Conservation (phyloP, 1,140 invertebrate species). For the Micrasema longulum region DNA sequence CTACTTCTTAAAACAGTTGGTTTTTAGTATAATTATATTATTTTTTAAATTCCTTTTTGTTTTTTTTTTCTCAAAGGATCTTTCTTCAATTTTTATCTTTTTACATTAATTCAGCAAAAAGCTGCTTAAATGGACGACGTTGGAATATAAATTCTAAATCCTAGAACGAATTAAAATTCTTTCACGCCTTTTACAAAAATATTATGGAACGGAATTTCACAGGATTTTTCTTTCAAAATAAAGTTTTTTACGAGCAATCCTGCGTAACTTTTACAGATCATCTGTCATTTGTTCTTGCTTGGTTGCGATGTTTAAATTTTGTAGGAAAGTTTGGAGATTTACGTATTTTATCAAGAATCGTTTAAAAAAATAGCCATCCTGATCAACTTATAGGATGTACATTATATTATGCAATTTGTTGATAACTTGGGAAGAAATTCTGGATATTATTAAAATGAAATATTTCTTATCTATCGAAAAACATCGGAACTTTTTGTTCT, state of each 20-base stretch:
- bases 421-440: too few species aligned
- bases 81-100: too few species aligned
- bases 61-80: too few species aligned
- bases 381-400: too few species aligned
- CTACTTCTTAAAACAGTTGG: too few species aligned
- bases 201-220: constrained; percentile 7
- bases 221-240: constrained; percentile 22
- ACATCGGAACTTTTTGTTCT: too few species aligned
- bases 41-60: too few species aligned
- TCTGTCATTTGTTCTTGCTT: constrained; percentile 7
- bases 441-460: too few species aligned
- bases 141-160: constrained; percentile 16
- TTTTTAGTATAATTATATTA: too few species aligned
- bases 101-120: too few species aligned
- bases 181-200: constrained; percentile 16
- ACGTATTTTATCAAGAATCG: not conserved
- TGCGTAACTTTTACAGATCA: constrained; percentile 15
- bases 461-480: too few species aligned
- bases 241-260: constrained; percentile 22
- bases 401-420: too few species aligned
- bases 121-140: not conserved
- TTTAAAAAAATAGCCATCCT: not conserved
- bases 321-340: constrained; percentile 14
- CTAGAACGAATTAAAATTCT: constrained; percentile 31
- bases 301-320: constrained; percentile 10